Base-by-base conservation (phyloP, 1,140 invertebrate genomes). In the Sarcophaga peregrina region DNA sequence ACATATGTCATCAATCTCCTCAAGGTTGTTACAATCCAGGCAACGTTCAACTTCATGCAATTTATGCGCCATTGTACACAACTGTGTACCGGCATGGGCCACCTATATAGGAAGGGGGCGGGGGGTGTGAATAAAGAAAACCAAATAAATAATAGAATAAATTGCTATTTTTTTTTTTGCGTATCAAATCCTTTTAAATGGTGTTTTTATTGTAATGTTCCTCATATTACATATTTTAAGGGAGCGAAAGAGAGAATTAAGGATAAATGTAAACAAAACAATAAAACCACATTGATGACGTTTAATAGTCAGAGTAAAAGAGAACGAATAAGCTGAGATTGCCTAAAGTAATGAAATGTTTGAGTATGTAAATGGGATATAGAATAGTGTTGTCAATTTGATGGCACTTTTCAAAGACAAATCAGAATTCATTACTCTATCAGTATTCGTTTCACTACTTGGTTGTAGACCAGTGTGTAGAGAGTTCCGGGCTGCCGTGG, bases 1-100 rank as follows among this genome's bases (percentile, higher is more conserved):
- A 84, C 92, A 92, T 83, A 92, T 90, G 37, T 90, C 89, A 82
- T 90, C 89, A 83, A 90, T 88, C 80, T 90, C 83, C 45, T 85
- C 85, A n/a, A 76, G 37, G 72, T 45, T 83, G 5, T 82, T 83
- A 13, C 82, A 62, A 37, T 89, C 89, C 82, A 90, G 46, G 82
- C 86, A 87, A 37, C 87, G 88, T 84, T 90, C 89, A 78, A 90
- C 89, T 50, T 87, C 89, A 52, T 89, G 87, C 78, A 90, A 84
- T 80, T 90, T 90, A 72, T 89, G 87, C 6, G 87, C 85, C 85
- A 90, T 89, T 11, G 89, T 89, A 82, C 88, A 89, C n/a, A 90
- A 85, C 85, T 90, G 89, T 11, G 85, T 86, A 17, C 89, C 89
- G 76, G 89, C 89, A 85, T 88, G 87, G 25, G 86, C 89, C 83